These are phyloP conservation scores for Linnaemya tessellans DNA, from an alignment of 2,888 invertebrate genomes.

Conservation along the genomic window DNA sequence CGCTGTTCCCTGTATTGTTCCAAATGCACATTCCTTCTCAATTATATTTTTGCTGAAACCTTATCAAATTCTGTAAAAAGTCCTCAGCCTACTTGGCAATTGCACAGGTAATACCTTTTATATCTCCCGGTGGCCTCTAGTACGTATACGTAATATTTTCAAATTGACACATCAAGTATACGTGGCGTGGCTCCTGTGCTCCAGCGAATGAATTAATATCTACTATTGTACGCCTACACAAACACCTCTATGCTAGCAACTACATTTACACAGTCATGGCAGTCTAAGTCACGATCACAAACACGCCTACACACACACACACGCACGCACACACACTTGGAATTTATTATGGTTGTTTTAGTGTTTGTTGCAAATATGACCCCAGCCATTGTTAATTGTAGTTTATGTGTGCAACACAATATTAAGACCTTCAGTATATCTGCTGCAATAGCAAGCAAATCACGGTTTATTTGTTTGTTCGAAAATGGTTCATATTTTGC, in stretches of 20 bases:
- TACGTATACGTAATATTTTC: constrained; percentile 19
- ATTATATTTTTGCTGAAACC: too few species aligned
- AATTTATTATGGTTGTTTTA: neutral
- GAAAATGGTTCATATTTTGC: constrained; percentile 33
- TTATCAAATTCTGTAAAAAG: too few species aligned
- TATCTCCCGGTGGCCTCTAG: too few species aligned
- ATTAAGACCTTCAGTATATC: constrained; percentile 40
- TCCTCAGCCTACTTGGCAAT: too few species aligned
- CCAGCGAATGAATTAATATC: neutral
- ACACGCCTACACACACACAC: too few species aligned
- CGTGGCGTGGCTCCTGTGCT: neutral
- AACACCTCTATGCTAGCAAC: too few species aligned
- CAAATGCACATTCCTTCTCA: too few species aligned
- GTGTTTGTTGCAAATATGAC: constrained; percentile 5
- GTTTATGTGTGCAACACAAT: neutral
- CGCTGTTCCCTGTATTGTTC: too few species aligned
- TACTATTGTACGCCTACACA: neutral
- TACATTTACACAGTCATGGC: too few species aligned
- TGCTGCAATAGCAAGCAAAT: neutral
- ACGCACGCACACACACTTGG: neutral
- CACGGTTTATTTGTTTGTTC: constrained; percentile 3
- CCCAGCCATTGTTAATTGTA: constrained; percentile 18
- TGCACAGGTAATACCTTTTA: too few species aligned
- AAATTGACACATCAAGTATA: neutral
- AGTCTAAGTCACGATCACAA: too few species aligned